Percentiles rank a stretch among this genome's conserved stretches.
These are phyloP conservation scores for Drusus annulatus DNA, from an alignment of 1,140 invertebrate species.

Conservation along the genomic window DNA sequence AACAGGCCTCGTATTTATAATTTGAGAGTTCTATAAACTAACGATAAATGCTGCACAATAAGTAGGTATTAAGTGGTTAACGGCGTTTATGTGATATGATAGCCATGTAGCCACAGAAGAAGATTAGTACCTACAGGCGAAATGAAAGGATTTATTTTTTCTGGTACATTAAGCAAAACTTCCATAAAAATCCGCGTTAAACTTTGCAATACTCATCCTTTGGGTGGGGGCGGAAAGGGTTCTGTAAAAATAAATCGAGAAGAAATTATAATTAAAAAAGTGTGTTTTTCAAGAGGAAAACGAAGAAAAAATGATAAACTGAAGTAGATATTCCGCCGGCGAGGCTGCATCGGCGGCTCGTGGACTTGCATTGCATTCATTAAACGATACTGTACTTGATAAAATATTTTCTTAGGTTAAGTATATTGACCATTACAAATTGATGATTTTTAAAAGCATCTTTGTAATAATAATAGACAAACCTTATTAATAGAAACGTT, in stretches of 20 bases:
- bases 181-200: constrained; percentile 44
- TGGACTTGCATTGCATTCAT: background rate
- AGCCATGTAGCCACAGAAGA: too few species aligned
- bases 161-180: constrained; percentile 33
- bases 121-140: background rate
- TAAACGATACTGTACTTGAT: too few species aligned
- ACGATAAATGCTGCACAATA: too few species aligned
- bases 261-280: constrained; percentile 60
- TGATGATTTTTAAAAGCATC: too few species aligned
- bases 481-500: too few species aligned
- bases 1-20: too few species aligned
- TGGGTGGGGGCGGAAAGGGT: constrained; percentile 52
- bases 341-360: constrained; percentile 36
- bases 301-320: constrained; percentile 58
- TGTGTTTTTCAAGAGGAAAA: constrained; percentile 59
- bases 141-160: constrained; percentile 37
- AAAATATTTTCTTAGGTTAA: too few species aligned
- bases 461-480: too few species aligned
- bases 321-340: constrained; percentile 55
- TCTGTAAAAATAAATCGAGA: constrained; percentile 59
- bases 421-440: too few species aligned
- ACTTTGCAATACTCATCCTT: constrained; percentile 51
- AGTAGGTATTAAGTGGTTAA: too few species aligned
- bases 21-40: too few species aligned
- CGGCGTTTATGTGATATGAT: too few species aligned